Conservation (phyloP, 2,888 invertebrate species). For the Hypolimnas misippus region DNA sequence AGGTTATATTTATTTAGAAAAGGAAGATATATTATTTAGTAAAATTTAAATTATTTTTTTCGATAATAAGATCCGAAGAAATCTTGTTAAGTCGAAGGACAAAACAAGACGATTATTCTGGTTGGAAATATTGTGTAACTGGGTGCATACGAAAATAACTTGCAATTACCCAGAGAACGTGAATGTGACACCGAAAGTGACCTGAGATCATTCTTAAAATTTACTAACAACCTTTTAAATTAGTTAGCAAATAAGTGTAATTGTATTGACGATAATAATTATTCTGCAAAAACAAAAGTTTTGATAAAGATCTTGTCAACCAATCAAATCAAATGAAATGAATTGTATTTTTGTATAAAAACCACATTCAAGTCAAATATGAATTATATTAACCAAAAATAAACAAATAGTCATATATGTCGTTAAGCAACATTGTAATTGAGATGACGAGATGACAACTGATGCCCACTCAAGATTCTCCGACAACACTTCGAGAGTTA, state of each 20-base stretch:
- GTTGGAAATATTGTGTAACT: slow-evolving; percentile 33
- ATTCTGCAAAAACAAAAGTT: neutral
- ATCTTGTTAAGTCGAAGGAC: slow-evolving; percentile 1
- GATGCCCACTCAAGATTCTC: slow-evolving; percentile 63
- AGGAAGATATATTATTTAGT: too few relatives aligned
- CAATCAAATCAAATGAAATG: too few relatives aligned
- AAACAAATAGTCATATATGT: slow-evolving; percentile 8
- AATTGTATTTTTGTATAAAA: too few relatives aligned
- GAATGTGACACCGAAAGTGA: slow-evolving; percentile 32
- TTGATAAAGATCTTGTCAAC: neutral
- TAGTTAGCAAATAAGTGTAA: neutral
- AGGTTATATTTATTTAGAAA: too few relatives aligned
- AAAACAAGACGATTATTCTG: slow-evolving; percentile 32
- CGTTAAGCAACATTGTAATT: slow-evolving; percentile 37
- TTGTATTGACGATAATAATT: too few relatives aligned
- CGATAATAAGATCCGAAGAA: neutral
- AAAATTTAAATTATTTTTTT: neutral
- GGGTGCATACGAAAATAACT: slow-evolving; percentile 36
- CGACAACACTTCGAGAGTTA: slow-evolving; percentile 73
- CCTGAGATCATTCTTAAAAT: slow-evolving; percentile 30
- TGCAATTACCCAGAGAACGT: slow-evolving; percentile 32
- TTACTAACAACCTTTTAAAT: slow-evolving; percentile 12
- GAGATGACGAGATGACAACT: slow-evolving; percentile 43
- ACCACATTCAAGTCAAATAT: neutral
- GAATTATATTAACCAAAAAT: too few relatives aligned